A percentile compares a stretch with the other conserved stretches of the same genome.
phyloP scores from a whole-genome alignment of 2,888 invertebrate genomes.

The Plagodis pulveraria region DNA sequence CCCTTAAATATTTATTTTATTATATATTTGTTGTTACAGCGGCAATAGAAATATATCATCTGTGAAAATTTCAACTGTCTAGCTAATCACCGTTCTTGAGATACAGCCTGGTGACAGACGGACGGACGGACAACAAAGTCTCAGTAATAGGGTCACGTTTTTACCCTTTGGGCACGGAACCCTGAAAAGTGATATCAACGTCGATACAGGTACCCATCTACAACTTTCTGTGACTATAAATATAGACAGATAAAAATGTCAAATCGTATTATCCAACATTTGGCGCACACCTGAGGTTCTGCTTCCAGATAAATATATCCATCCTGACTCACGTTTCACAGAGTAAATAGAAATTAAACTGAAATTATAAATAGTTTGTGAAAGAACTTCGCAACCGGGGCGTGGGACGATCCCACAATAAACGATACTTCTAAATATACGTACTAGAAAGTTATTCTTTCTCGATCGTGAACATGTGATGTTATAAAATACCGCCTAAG shows the following conservation, averaged over 20 bases:
- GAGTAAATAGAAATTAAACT: conserved; percentile 32
- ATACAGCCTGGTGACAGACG: too few species aligned
- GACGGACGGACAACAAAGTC: too few species aligned
- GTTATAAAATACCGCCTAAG: conserved; percentile 39
- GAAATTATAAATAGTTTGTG: conserved; percentile 44
- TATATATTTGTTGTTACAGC: too few species aligned
- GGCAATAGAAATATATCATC: too few species aligned
- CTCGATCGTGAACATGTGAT: conserved; percentile 34
- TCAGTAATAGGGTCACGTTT: too few species aligned
- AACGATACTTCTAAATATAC: conserved; percentile 47
- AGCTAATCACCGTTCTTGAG: too few species aligned
- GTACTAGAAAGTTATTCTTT: conserved; percentile 29
- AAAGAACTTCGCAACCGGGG: conserved; percentile 53
- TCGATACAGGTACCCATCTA: background rate
- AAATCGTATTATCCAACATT: conserved; percentile 45
- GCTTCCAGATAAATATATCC: conserved; percentile 16
- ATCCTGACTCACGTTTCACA: conserved; percentile 23
- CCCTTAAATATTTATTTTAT: too few species aligned
- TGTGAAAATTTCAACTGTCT: too few species aligned
- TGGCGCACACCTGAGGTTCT: conserved; percentile 50
- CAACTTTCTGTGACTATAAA: conserved; percentile 4
- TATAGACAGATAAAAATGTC: conserved; percentile 20
- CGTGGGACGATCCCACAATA: conserved; percentile 56
- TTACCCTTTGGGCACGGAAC: too few species aligned
- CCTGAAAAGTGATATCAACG: too few species aligned